Conservation (phyloP, 2,888 invertebrate species). For the Nipponacmea schrenckii region DNA sequence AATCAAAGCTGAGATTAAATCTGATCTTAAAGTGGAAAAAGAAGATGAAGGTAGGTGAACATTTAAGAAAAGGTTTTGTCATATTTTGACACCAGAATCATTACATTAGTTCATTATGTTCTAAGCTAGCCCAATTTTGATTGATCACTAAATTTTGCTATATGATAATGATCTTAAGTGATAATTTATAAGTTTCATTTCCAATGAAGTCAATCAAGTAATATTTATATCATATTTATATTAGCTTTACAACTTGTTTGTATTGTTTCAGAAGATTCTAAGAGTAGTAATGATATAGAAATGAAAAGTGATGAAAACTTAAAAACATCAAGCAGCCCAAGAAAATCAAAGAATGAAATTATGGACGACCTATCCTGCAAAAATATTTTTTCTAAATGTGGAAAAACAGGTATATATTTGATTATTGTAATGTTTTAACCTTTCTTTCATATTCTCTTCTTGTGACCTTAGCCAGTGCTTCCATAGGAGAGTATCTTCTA, state of each 20-base stretch:
- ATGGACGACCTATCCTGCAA: slow-evolving; percentile 28
- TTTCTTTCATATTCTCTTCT: too few relatives aligned
- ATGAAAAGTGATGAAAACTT: background rate
- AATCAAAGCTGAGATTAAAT: slow-evolving; percentile 17
- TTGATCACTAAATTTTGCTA: too few relatives aligned
- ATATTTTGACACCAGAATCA: too few relatives aligned
- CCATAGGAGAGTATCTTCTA: too few relatives aligned
- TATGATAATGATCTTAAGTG: too few relatives aligned
- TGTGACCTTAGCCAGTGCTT: too few relatives aligned
- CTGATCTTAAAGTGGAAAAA: slow-evolving; percentile 25
- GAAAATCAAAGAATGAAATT: slow-evolving; percentile 14
- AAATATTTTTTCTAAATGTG: slow-evolving; percentile 34
- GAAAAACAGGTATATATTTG: slow-evolving; percentile 22
- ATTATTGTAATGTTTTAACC: slow-evolving; percentile 9
- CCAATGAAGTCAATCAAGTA: too few relatives aligned
- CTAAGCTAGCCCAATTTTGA: too few relatives aligned
- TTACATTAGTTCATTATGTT: too few relatives aligned
- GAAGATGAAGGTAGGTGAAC: slow-evolving; percentile 2
- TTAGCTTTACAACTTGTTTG: too few relatives aligned
- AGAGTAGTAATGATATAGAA: background rate
- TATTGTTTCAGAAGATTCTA: background rate
- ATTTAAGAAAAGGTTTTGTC: background rate
- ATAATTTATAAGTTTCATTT: too few relatives aligned
- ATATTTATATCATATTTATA: too few relatives aligned
- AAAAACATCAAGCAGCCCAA: background rate